Evolutionary conservation across 2,797 vertebrate species (phyloP).

Genomic region (Tragelaphus eurycerus): DNA sequence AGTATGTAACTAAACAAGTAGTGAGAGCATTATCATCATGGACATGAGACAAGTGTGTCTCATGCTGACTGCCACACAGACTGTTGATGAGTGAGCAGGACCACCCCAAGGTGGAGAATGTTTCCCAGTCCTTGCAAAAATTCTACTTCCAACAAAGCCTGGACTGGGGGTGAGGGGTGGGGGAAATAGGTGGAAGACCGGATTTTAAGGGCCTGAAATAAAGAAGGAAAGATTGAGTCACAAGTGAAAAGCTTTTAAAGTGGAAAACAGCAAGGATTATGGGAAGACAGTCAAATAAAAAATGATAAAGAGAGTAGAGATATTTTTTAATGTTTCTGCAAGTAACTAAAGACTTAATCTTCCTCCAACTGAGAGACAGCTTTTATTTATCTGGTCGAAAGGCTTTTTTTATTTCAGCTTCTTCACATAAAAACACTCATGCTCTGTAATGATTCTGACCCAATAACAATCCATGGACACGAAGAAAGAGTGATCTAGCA

Average conservation of each 20-base stretch:
- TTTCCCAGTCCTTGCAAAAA: not conserved
- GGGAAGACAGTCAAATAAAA: constrained; percentile 25
- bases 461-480: not conserved
- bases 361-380: not conserved
- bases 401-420: constrained; percentile 19
- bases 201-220: not conserved
- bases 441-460: not conserved
- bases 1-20: not conserved
- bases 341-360: constrained; percentile 52
- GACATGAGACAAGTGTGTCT: not conserved
- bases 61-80: not conserved
- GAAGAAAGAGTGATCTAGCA: constrained; percentile 6
- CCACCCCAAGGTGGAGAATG: not conserved
- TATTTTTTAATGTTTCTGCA: constrained; percentile 48
- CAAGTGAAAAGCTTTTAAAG: not conserved
- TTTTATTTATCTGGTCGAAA: constrained; percentile 43
- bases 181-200: not conserved
- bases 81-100: not conserved
- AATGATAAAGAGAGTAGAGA: not conserved
- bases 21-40: not conserved
- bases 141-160: not conserved
- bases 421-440: constrained; percentile 17
- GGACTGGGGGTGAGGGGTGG: not conserved
- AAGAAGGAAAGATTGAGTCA: not conserved
- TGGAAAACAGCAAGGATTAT: constrained; percentile 17